These are phyloP conservation scores for Calyptommatus sinebrachiatus DNA, from an alignment of 2,113 vertebrate genomes.

Conservation along the genomic window DNA sequence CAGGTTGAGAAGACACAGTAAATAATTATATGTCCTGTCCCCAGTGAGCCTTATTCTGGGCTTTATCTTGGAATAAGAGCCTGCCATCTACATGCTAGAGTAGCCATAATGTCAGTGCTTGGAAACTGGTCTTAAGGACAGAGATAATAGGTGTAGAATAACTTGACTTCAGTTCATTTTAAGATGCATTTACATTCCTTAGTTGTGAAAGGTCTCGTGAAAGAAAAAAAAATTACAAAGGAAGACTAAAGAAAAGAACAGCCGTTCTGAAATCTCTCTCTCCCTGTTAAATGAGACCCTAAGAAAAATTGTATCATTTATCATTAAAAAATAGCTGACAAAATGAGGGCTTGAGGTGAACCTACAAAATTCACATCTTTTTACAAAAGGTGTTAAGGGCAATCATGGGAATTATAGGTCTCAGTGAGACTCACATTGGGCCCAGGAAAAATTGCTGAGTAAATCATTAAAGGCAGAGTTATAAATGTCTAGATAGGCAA, in stretches of 20 bases:
- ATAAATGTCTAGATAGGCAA: conserved; percentile 48
- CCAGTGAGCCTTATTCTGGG: no score
- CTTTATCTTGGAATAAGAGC: no score
- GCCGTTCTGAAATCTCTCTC: background rate
- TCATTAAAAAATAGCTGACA: conserved; percentile 41
- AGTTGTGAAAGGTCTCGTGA: conserved; percentile 36
- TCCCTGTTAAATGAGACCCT: conserved; percentile 14
- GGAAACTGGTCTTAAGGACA: no score
- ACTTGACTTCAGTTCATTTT: no score
- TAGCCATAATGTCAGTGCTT: no score
- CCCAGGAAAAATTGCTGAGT: conserved; percentile 58
- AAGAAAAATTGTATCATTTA: conserved; percentile 43
- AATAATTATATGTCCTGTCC: no score
- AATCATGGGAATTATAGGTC: conserved; percentile 65
- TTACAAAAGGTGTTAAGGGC: conserved; percentile 63
- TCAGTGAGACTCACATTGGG: conserved; percentile 56
- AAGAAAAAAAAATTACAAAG: background rate
- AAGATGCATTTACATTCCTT: conserved; percentile 22
- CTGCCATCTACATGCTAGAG: no score
- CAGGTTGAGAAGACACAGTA: no score
- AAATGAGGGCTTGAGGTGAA: conserved; percentile 45
- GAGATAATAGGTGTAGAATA: no score
- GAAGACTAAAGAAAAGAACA: no score
- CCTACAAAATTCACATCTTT: conserved; percentile 42
- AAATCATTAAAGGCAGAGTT: conserved; percentile 64